Conservation (phyloP, 2,797 vertebrate genomes). For the Lates japonicus region DNA sequence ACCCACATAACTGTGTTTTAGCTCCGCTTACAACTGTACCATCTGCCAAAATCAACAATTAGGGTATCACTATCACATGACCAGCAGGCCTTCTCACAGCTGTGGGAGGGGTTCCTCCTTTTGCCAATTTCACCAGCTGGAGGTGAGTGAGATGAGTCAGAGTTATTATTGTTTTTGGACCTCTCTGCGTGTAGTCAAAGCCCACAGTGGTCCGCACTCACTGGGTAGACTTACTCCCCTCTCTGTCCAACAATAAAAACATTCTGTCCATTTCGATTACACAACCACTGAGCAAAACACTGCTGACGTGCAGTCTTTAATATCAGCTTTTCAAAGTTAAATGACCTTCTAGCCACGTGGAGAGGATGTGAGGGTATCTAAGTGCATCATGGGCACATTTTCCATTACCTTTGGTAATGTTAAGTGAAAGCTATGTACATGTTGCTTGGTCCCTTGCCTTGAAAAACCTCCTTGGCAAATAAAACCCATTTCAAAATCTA, state of each 20-base stretch:
- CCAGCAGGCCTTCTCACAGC: constrained; percentile 30
- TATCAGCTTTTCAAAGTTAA: constrained; percentile 33
- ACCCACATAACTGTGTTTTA: constrained; percentile 8
- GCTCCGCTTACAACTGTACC: constrained; percentile 25
- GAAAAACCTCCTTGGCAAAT: neutral
- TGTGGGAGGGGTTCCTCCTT: constrained; percentile 44
- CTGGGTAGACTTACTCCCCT: constrained; percentile 30
- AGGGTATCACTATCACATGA: constrained; percentile 34
- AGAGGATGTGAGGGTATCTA: neutral
- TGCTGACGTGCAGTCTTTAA: constrained; percentile 35
- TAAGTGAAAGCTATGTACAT: neutral
- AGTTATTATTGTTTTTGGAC: constrained; percentile 53
- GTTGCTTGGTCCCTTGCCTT: neutral
- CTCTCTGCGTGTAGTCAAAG: constrained; percentile 57
- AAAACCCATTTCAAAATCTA: neutral
- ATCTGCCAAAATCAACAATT: constrained; percentile 22
- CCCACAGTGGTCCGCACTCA: constrained; percentile 37
- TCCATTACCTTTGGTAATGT: neutral
- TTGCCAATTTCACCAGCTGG: constrained; percentile 57
- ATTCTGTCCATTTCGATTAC: constrained; percentile 36
- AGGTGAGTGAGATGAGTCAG: constrained; percentile 63
- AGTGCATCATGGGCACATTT: neutral
- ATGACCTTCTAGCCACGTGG: constrained; percentile 14
- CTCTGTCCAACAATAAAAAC: constrained; percentile 33
- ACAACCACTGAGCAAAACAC: constrained; percentile 31